These are phyloP conservation scores for Ommatoiulus sabulosus DNA, from an alignment of 2,888 invertebrate species.

Conservation along the genomic window DNA sequence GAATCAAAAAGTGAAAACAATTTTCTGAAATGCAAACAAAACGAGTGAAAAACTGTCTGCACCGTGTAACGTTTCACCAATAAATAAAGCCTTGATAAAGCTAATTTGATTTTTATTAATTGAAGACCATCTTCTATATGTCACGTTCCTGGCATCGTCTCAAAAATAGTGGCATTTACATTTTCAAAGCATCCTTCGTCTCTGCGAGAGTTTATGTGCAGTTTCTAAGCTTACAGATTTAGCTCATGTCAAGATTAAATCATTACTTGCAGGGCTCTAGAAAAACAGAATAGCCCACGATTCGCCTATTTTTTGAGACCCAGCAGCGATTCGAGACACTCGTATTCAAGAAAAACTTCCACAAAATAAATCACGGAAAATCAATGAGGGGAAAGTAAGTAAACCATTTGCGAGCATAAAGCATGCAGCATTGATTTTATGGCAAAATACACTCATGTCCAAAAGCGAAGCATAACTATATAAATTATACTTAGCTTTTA, in stretches of 20 bases:
- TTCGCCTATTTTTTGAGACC: neutral
- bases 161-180: slow-evolving; percentile 34
- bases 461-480: no score
- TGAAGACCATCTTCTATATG: slow-evolving; percentile 26
- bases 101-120: slow-evolving; percentile 34
- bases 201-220: neutral
- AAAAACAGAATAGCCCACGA: neutral
- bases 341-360: neutral
- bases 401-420: no score
- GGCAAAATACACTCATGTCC: no score
- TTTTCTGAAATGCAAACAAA: slow-evolving; percentile 25
- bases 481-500: no score
- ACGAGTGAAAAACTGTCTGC: neutral
- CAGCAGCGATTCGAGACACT: neutral
- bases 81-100: neutral
- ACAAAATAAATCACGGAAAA: slow-evolving; percentile 25
- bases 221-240: no score
- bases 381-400: neutral
- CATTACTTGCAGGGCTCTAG: neutral
- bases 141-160: neutral
- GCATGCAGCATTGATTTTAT: no score
- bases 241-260: slow-evolving; percentile 34
- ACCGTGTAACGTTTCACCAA: neutral
- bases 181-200: slow-evolving; percentile 4
- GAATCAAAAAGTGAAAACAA: neutral